These are phyloP conservation scores for Rhegmatorhina hoffmannsi DNA, from an alignment of 2,113 vertebrate genomes.

Conservation along the genomic window DNA sequence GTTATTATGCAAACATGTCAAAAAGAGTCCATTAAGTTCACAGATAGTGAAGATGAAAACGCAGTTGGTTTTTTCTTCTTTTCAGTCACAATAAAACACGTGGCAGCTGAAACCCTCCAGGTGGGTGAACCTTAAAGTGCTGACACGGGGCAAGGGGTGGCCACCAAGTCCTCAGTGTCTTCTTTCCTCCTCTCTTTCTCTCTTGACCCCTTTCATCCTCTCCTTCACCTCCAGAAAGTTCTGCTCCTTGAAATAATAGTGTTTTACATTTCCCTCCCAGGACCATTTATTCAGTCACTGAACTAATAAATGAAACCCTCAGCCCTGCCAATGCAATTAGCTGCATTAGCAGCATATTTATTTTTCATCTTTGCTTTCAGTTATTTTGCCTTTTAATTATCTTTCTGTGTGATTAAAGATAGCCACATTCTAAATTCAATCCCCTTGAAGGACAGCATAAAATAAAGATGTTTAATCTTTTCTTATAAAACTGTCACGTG, in stretches of 20 bases:
- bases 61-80: background rate
- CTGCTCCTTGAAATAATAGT: background rate
- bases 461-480: background rate
- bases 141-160: background rate
- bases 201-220: background rate
- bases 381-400: slow-evolving; percentile 27
- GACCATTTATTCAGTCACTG: background rate
- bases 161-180: background rate
- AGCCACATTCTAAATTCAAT: slow-evolving; percentile 14
- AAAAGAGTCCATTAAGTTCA: background rate
- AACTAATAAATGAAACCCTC: background rate
- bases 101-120: background rate
- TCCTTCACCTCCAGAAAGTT: background rate
- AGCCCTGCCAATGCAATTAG: background rate
- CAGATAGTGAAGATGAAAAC: background rate
- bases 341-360: background rate
- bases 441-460: background rate
- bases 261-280: background rate
- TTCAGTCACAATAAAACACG: background rate
- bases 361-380: slow-evolving; percentile 16
- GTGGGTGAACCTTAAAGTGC: background rate
- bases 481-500: background rate
- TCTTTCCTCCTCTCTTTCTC: background rate
- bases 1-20: background rate
- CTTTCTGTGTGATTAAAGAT: slow-evolving; percentile 21